Conservation (phyloP, 2,888 invertebrate genomes). For the Cryptosula pallasiana region DNA sequence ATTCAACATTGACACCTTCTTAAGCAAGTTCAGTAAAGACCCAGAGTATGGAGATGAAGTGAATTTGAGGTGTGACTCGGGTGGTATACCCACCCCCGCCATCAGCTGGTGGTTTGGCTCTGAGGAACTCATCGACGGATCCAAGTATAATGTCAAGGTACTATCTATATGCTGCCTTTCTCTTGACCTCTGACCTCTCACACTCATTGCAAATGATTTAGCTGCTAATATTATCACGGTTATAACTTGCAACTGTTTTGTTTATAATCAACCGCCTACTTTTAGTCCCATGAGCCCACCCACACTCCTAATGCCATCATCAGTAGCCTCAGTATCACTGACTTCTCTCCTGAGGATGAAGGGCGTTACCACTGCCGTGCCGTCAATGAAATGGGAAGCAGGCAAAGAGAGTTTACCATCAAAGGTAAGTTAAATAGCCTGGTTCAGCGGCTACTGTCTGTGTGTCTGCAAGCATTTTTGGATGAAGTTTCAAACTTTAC, state of each 20-base stretch:
- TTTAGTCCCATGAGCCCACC: slow-evolving; percentile 22
- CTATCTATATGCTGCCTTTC: too few relatives aligned
- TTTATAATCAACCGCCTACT: too few relatives aligned
- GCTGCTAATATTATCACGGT: too few relatives aligned
- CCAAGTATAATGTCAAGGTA: slow-evolving; percentile 5
- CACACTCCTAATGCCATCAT: slow-evolving; percentile 7
- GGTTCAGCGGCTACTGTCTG: too few relatives aligned
- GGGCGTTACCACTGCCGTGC: slow-evolving; percentile 13
- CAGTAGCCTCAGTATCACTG: not conserved
- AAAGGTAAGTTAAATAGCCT: slow-evolving; percentile 6
- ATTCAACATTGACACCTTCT: slow-evolving; percentile 15
- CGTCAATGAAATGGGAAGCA: slow-evolving; percentile 1
- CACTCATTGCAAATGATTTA: too few relatives aligned
- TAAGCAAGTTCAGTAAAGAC: not conserved
- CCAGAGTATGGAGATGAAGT: slow-evolving; percentile 17
- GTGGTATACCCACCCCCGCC: slow-evolving; percentile 22
- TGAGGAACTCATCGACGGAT: not conserved
- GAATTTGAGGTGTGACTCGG: slow-evolving; percentile 18
- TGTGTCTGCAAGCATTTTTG: too few relatives aligned
- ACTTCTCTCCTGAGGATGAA: slow-evolving; percentile 9
- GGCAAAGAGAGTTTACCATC: not conserved
- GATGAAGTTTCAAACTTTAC: too few relatives aligned
- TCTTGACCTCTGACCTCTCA: too few relatives aligned
- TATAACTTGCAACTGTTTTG: too few relatives aligned
- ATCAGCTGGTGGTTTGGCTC: not conserved